These are phyloP conservation scores for Lanius collurio DNA, from an alignment of 2,113 vertebrate genomes.

Conservation along the genomic window DNA sequence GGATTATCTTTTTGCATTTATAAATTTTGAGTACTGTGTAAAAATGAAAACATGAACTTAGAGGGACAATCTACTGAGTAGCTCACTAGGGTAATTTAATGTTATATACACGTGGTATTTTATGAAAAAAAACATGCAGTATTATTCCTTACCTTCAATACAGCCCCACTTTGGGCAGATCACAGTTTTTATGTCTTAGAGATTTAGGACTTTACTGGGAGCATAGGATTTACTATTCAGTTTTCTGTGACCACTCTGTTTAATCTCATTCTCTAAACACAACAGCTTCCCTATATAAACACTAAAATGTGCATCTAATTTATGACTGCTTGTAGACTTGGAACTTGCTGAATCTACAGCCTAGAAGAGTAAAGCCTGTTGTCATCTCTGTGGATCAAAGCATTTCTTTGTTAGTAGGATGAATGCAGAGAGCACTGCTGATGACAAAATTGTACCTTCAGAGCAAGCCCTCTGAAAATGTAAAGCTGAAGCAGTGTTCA, in stretches of 20 bases:
- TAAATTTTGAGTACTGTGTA: background rate
- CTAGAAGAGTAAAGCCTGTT: conserved; percentile 4
- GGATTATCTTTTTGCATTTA: background rate
- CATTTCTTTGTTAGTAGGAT: conserved; percentile 12
- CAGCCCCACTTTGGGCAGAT: background rate
- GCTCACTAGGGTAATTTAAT: background rate
- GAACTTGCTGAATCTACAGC: conserved; percentile 13
- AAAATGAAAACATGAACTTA: background rate
- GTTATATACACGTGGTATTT: background rate
- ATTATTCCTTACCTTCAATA: background rate
- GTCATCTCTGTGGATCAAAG: conserved; percentile 30
- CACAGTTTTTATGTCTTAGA: background rate
- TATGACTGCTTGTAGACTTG: conserved; percentile 10
- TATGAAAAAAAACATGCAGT: background rate
- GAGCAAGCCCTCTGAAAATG: background rate
- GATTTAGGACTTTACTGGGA: background rate
- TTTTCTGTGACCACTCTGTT: conserved; percentile 36
- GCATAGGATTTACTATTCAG: background rate
- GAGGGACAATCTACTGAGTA: background rate
- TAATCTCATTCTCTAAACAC: conserved; percentile 50
- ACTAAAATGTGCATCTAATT: conserved; percentile 34
- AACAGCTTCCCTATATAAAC: conserved; percentile 24
- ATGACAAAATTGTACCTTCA: background rate
- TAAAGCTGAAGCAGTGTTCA: background rate
- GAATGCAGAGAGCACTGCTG: background rate